phyloP scores from a whole-genome alignment of 1,140 invertebrate species.

The Sipha flava region DNA sequence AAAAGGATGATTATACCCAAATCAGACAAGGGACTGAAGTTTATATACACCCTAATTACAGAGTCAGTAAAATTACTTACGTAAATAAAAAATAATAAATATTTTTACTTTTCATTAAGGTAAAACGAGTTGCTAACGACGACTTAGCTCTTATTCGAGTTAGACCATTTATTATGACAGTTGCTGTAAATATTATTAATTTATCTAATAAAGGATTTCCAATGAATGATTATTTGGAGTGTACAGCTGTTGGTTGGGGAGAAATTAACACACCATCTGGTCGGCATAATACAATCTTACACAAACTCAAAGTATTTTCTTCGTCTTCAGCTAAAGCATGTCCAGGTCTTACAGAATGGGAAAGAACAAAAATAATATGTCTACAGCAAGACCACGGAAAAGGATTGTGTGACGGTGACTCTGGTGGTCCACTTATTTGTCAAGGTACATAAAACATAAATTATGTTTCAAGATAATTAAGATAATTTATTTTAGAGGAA shows the following conservation, averaged over 20 bases:
- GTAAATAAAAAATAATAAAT: not conserved
- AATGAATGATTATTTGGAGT: slow-evolving; percentile 22
- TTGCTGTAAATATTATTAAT: slow-evolving; percentile 26
- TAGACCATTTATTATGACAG: slow-evolving; percentile 31
- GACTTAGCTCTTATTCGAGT: slow-evolving; percentile 35
- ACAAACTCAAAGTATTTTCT: slow-evolving; percentile 34
- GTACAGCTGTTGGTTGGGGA: slow-evolving; percentile 37
- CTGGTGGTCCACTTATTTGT: slow-evolving; percentile 36
- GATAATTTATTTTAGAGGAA: slow-evolving; percentile 33
- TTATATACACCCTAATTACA: slow-evolving; percentile 31
- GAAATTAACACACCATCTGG: slow-evolving; percentile 32
- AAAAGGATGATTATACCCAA: slow-evolving; percentile 5
- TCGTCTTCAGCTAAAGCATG: slow-evolving; percentile 34
- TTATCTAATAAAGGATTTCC: slow-evolving; percentile 33
- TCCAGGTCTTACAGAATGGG: slow-evolving; percentile 33
- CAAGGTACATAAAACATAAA: not conserved
- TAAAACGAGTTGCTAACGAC: slow-evolving; percentile 34
- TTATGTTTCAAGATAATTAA: too few species aligned
- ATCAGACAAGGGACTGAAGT: slow-evolving; percentile 25
- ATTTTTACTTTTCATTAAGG: not conserved
- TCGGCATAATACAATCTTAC: slow-evolving; percentile 26
- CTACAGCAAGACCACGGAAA: slow-evolving; percentile 34
- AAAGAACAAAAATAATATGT: slow-evolving; percentile 36
- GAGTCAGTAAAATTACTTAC: not conserved
- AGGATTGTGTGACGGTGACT: slow-evolving; percentile 36